phyloP scores from a whole-genome alignment of 2,797 vertebrate genomes.

The Parauchenoglanis punctatus region DNA sequence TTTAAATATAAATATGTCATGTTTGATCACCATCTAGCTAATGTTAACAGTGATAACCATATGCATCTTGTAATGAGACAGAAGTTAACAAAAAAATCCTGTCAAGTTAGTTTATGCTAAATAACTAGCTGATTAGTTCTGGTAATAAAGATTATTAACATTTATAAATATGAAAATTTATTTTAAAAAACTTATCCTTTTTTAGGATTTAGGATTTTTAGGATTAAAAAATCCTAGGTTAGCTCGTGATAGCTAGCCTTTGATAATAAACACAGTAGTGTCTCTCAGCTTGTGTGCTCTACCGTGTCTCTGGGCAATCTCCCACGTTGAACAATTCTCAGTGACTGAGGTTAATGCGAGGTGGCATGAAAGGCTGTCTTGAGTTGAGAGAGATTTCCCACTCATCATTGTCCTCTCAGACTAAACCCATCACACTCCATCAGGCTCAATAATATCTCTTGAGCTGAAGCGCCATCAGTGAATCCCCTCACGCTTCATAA shows the following conservation, averaged over 20 bases:
- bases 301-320: not conserved
- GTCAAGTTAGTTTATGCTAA: not conserved
- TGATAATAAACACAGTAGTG: not conserved
- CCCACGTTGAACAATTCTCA: conserved; percentile 7
- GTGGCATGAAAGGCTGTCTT: conserved; percentile 65
- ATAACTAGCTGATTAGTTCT: not conserved
- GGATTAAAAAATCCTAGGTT: not conserved
- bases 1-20: not conserved
- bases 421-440: conserved; percentile 67
- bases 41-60: not conserved
- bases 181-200: too few relatives aligned
- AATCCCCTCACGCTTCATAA: conserved; percentile 62
- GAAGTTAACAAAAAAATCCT: not conserved
- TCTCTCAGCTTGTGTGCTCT: not conserved
- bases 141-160: not conserved
- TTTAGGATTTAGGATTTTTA: too few relatives aligned
- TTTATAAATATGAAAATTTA: not conserved
- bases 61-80: not conserved
- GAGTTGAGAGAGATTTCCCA: conserved; percentile 66
- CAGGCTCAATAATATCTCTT: conserved; percentile 67
- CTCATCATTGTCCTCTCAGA: conserved; percentile 58
- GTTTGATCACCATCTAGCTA: not conserved
- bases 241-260: not conserved
- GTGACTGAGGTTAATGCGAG: conserved; percentile 58
- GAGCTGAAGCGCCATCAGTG: conserved; percentile 56